A percentile compares a stretch with the other conserved stretches of the same genome.
Conservation (phyloP, 2,797 vertebrate species). For the Ctenosaura bakeri region DNA sequence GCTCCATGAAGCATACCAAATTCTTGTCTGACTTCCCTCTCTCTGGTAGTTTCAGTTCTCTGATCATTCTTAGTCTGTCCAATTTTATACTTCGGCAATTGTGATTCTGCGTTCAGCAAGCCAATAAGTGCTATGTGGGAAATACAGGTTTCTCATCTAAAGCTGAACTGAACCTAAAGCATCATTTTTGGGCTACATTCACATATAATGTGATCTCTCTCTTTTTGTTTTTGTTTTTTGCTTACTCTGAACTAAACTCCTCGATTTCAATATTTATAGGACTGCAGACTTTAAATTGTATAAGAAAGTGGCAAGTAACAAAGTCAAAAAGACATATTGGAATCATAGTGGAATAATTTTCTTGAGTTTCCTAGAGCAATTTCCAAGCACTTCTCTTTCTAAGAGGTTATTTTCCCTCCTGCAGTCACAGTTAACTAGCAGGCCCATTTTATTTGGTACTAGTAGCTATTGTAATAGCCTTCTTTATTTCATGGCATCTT, state of each 20-base stretch:
- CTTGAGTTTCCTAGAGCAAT: slow-evolving; percentile 36
- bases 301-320: background rate
- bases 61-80: background rate
- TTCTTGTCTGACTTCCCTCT: no score
- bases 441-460: slow-evolving; percentile 56
- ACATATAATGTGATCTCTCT: background rate
- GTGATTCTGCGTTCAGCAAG: background rate
- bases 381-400: slow-evolving; percentile 46
- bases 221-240: background rate
- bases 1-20: background rate
- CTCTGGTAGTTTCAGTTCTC: background rate
- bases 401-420: slow-evolving; percentile 47
- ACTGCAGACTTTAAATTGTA: background rate
- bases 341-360: slow-evolving; percentile 22
- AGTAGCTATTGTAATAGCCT: slow-evolving; percentile 50
- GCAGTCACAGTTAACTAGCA: slow-evolving; percentile 48
- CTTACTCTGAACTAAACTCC: background rate
- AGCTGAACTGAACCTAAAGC: background rate
- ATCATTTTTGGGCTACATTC: background rate
- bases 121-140: background rate
- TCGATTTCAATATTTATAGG: background rate
- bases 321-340: slow-evolving; percentile 36
- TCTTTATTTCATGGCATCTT: slow-evolving; percentile 62
- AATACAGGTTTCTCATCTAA: background rate
- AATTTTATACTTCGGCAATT: background rate